Evolutionary conservation across 1,140 invertebrate species (phyloP), one percentile per base, ranked within the genome.

Genomic region (Lordiphosa collinella): DNA sequence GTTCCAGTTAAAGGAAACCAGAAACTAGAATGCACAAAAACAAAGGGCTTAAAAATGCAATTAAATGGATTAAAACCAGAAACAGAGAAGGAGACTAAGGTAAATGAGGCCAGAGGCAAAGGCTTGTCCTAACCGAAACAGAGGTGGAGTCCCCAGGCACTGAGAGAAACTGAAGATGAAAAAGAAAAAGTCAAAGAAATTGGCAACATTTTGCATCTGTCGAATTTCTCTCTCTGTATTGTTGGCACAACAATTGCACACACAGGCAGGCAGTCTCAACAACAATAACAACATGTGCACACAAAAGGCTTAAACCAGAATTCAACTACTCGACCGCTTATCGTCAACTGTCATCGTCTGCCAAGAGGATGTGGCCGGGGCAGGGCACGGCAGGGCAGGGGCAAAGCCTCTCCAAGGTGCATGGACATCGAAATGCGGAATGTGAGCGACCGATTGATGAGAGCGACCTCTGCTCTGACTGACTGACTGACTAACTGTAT

Each of bases 361-460:
- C 46, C 64, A 65, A 34, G 16, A 37, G 31, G 35, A 35, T 14
- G 18, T 4, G 14, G 22, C 7, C 10, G 35, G 14, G 35, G 35
- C 25, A 18, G 12, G 12, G 38, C 6, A 35, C n/a, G n/a, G 25
- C 0, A 40, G 14, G 35, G 35, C 25, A 18, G 12, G 12, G 38
- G 54, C 22, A 44, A 11, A 43, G 6, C 25, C 58, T 38, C 76
- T 82, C 40, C 50, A 62, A 82, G 58, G 71, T 68, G 43, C 71
- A 84, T 40, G 78, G 68, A 84, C 76, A 82, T 68, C 59, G 52
- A 35, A 35, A 57, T 57, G 46, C 57, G 59, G 57, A 14, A 58
- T 61, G 72, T 73, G 50, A 66, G 73, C 56, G 70, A 65, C 63
- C 54, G 76, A 82, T 80, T 80, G 76, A 80, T 82, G 76, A 67